Conservation (phyloP, 2,888 invertebrate genomes). For the Parnassius glacialis region DNA sequence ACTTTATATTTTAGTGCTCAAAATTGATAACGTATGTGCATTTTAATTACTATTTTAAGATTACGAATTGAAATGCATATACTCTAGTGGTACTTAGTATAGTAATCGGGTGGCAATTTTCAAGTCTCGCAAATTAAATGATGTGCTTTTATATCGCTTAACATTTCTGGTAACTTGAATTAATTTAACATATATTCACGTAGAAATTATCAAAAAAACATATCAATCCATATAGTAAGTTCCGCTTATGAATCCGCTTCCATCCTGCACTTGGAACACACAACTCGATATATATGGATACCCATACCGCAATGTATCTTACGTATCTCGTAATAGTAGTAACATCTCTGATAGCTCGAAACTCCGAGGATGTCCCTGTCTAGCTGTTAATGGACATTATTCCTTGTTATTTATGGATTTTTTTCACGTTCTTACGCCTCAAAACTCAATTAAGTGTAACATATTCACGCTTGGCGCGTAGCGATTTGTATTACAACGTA, state of each 20-base stretch:
- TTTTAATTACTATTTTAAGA: too few relatives aligned
- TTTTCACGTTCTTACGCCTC: conserved; percentile 35
- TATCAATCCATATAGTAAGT: not conserved
- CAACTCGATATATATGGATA: conserved; percentile 32
- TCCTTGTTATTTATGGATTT: conserved; percentile 42
- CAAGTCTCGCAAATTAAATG: too few relatives aligned
- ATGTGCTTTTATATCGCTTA: too few relatives aligned
- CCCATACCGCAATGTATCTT: conserved; percentile 41
- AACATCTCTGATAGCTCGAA: conserved; percentile 41
- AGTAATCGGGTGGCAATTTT: too few relatives aligned
- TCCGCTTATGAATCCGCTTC: conserved; percentile 6
- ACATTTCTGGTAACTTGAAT: too few relatives aligned
- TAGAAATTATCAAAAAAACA: not conserved
- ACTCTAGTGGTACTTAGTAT: too few relatives aligned
- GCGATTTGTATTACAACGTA: conserved; percentile 24
- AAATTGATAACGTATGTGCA: too few relatives aligned
- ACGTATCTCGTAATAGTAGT: conserved; percentile 45
- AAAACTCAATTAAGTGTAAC: conserved; percentile 1
- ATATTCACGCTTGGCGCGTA: conserved; percentile 49
- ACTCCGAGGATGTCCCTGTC: conserved; percentile 45
- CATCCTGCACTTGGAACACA: conserved; percentile 3
- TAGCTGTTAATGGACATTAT: conserved; percentile 60
- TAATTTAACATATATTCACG: too few relatives aligned
- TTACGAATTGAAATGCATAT: too few relatives aligned
- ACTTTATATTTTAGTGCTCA: too few relatives aligned